These are phyloP conservation scores for Marcusenius ussheri DNA, from an alignment of 2,113 vertebrate species.

Conservation along the genomic window DNA sequence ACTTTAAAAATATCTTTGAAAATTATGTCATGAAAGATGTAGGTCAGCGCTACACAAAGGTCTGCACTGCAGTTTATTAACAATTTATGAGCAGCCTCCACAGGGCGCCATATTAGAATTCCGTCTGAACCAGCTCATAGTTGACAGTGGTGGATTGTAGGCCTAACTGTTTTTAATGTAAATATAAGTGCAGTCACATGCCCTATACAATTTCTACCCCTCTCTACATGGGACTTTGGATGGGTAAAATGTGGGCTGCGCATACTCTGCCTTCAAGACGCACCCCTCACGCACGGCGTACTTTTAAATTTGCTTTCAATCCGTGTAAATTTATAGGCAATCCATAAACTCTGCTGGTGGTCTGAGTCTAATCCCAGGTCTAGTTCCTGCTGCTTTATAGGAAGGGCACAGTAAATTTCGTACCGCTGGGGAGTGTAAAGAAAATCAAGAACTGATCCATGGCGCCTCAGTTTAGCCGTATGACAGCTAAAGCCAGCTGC, in stretches of 20 bases:
- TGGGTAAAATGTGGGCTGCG: not conserved
- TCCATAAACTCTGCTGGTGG: slow-evolving; percentile 48
- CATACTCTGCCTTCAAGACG: slow-evolving; percentile 50
- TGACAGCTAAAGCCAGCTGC: slow-evolving; percentile 39
- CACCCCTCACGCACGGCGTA: slow-evolving; percentile 48
- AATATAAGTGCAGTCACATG: slow-evolving; percentile 46
- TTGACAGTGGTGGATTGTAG: slow-evolving; percentile 56
- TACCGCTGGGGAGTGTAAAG: slow-evolving; percentile 32
- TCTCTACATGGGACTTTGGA: not conserved
- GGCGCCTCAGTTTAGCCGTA: slow-evolving; percentile 52
- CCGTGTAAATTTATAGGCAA: slow-evolving; percentile 54
- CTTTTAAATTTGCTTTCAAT: slow-evolving; percentile 64
- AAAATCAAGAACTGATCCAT: slow-evolving; percentile 37
- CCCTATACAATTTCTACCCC: slow-evolving; percentile 42
- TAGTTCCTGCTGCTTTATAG: slow-evolving; percentile 45
- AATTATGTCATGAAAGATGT: slow-evolving; percentile 34
- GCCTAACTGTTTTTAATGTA: slow-evolving; percentile 60
- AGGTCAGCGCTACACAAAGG: slow-evolving; percentile 60
- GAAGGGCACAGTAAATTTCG: slow-evolving; percentile 56
- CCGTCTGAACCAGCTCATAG: slow-evolving; percentile 42
- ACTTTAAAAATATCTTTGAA: not conserved
- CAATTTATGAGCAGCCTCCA: slow-evolving; percentile 58
- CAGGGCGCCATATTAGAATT: slow-evolving; percentile 49
- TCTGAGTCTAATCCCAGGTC: slow-evolving; percentile 51
- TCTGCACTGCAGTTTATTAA: slow-evolving; percentile 69